phyloP scores from a whole-genome alignment of 2,797 vertebrate genomes.

The Trachurus trachurus region DNA sequence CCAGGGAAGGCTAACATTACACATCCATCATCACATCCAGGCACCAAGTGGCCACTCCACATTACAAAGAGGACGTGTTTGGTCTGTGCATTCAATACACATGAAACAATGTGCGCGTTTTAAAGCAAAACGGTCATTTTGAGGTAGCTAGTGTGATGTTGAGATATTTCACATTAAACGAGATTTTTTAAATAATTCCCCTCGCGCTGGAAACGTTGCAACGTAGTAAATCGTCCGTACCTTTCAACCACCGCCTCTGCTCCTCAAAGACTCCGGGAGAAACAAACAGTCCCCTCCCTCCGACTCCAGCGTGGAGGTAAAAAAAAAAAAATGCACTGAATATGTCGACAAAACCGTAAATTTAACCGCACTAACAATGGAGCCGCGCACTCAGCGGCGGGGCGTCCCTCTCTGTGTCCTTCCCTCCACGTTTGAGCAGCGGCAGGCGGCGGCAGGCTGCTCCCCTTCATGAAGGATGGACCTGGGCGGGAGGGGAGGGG shows the following conservation, averaged over 20 bases:
- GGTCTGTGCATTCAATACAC: neutral
- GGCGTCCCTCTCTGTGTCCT: conserved; percentile 47
- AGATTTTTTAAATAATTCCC: neutral
- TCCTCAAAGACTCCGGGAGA: neutral
- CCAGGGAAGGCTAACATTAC: conserved; percentile 49
- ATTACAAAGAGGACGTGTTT: conserved; percentile 20
- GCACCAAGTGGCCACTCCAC: conserved; percentile 7
- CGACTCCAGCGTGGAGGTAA: neutral
- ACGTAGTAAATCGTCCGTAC: conserved; percentile 40
- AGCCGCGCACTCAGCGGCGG: conserved; percentile 27
- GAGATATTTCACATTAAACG: neutral
- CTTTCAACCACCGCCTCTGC: conserved; percentile 49
- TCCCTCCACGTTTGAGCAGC: conserved; percentile 65
- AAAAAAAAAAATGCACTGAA: conserved; percentile 5
- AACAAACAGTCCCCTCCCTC: conserved; percentile 35
- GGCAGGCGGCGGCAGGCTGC: conserved; percentile 41
- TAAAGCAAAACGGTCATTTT: rapidly evolving
- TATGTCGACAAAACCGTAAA: conserved; percentile 43
- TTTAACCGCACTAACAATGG: conserved; percentile 57
- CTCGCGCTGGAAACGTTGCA: conserved; percentile 17
- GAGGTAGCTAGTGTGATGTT: neutral
- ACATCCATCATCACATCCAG: conserved; percentile 52
- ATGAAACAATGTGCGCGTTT: rapidly evolving
- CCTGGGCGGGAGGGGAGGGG: neutral
- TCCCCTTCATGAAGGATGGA: conserved; percentile 64